phyloP scores from a whole-genome alignment of 1,140 invertebrate species.

The Micrasema longulum region DNA sequence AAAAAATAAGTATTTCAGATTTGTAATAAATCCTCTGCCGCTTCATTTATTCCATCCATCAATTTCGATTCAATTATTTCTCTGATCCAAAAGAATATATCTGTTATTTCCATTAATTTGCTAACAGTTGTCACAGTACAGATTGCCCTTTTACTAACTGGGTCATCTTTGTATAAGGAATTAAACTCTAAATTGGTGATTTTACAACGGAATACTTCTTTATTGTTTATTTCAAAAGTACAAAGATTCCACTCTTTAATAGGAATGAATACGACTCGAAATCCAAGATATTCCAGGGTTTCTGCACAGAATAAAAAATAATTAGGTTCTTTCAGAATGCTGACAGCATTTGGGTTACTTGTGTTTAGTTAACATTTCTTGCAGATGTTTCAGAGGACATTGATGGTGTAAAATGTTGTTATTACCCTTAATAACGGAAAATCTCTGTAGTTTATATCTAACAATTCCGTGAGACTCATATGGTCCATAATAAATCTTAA shows the following conservation, averaged over 20 bases:
- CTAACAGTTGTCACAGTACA: conserved; percentile 7
- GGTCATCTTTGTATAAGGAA: conserved; percentile 19
- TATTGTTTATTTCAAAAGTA: conserved; percentile 20
- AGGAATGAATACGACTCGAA: conserved; percentile 9
- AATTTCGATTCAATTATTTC: conserved; percentile 3
- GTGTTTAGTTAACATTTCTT: not conserved
- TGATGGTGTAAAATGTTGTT: not conserved
- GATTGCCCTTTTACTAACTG: conserved; percentile 21
- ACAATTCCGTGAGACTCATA: conserved; percentile 20
- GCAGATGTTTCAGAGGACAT: not conserved
- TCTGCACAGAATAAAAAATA: conserved; percentile 17
- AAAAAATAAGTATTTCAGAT: too few species aligned
- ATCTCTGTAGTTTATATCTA: conserved; percentile 31
- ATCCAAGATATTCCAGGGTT: conserved; percentile 19
- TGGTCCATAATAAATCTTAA: conserved; percentile 32
- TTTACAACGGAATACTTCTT: conserved; percentile 35
- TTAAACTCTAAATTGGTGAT: conserved; percentile 23
- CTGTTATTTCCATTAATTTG: conserved; percentile 7
- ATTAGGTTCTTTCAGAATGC: too few species aligned
- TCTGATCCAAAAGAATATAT: conserved; percentile 29
- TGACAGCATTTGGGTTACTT: too few species aligned
- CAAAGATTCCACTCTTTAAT: conserved; percentile 32
- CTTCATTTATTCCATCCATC: not conserved
- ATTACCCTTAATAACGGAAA: conserved; percentile 22
- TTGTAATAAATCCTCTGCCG: too few species aligned